Base-by-base conservation (phyloP, 1,140 invertebrate species). In the Pseudomyrmex pallidus region DNA sequence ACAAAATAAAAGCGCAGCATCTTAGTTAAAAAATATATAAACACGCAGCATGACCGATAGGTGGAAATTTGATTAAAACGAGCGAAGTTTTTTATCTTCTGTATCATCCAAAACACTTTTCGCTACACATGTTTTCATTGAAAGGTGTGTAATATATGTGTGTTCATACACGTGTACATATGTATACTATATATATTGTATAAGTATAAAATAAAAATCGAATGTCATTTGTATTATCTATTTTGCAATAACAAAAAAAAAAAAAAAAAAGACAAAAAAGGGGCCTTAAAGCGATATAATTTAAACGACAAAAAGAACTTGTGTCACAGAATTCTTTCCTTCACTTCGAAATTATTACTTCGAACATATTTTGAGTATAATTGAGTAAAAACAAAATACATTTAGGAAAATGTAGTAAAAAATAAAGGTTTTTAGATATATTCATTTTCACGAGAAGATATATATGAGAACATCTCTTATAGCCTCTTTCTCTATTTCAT, bases 211-310 rank as follows among this genome's bases (percentile, higher is more conserved):
- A 88, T 88, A 87, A 84, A 57, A 77, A 74, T 12, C 59, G 82
- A 77, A 73, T 84, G 72, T 87, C 73, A 85, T 57, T 88, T 82
- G 72, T 87, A 88, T 88, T 85, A 85, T 35, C 35, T 35, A 7
- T 35, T 62, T 77, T 87, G 86, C 70, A 89, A 76, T 85, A 87
- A 88, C 83, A 87, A 88, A 82, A 88, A 70, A 66, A 70, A 77
- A 86, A 86, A 25, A 1, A 73, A 59, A 85, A 84, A 25, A 25
- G 3, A 25, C 2, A 25, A 3, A 25, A 73, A 88, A 85, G 87
- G 85, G 87, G 88, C 88, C 87, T 89, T 89, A 89, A 78, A 87
- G 88, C 62, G 74, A 35, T 35, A 59, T 89, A 89, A 89, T 44
- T 77, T 88, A 83, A 89, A 35, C 52, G 5, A 59, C 67, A 78